A percentile compares a stretch with the other conserved stretches of the same genome.
phyloP scores from a whole-genome alignment of 2,888 invertebrate species.

The Cistogaster globosa region DNA sequence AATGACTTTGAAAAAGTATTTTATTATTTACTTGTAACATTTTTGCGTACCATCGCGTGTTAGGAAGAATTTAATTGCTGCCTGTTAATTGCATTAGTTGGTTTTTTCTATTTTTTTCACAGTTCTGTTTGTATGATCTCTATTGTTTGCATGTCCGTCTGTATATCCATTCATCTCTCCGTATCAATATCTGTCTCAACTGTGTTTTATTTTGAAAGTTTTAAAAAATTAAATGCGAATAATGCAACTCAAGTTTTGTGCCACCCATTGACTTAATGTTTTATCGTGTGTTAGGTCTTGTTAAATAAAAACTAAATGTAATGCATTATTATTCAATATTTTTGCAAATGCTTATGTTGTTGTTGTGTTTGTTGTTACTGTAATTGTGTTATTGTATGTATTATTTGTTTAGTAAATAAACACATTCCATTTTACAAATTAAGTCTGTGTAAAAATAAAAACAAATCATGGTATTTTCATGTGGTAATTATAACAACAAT shows the following conservation, averaged over 20 bases:
- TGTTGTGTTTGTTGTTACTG: not conserved
- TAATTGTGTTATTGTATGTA: not conserved
- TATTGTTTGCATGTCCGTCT: conserved; percentile 17
- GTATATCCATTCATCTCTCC: conserved; percentile 19
- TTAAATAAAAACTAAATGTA: conserved; percentile 43
- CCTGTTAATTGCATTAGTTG: conserved; percentile 32
- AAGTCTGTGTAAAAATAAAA: conserved; percentile 1
- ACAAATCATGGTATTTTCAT: conserved; percentile 35
- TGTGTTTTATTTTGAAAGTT: conserved; percentile 25
- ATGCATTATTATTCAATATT: conserved; percentile 42
- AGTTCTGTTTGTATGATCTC: conserved; percentile 22
- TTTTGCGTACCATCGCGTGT: conserved; percentile 71
- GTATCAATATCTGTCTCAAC: not conserved
- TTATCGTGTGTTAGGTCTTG: conserved; percentile 58
- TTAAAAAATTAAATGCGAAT: conserved; percentile 10
- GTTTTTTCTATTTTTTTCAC: conserved; percentile 4
- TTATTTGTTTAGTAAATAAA: conserved; percentile 63
- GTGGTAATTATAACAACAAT: conserved; percentile 67
- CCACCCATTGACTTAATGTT: conserved; percentile 66
- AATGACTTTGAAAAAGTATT: conserved; percentile 11
- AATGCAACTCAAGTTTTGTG: conserved; percentile 49
- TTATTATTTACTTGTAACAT: conserved; percentile 60
- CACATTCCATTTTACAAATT: conserved; percentile 60
- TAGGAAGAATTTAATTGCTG: conserved; percentile 69
- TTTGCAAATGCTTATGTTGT: not conserved